phyloP scores from a whole-genome alignment of 2,797 vertebrate species.

The Vultur gryphus region DNA sequence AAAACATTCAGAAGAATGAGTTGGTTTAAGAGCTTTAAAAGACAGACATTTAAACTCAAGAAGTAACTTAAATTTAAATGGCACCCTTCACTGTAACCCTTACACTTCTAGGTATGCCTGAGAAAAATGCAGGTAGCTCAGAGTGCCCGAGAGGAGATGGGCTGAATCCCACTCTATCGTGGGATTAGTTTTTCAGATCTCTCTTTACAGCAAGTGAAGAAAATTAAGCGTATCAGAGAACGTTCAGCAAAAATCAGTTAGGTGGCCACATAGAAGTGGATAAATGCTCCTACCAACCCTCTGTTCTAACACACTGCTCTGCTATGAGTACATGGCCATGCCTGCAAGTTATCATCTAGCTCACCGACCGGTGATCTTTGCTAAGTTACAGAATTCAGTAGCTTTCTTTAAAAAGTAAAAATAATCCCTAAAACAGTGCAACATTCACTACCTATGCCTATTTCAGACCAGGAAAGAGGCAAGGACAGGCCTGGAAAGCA shows the following conservation, averaged over 20 bases:
- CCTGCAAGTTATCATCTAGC: background rate
- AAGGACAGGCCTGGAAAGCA: background rate
- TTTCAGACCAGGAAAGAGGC: background rate
- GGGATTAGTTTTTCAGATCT: background rate
- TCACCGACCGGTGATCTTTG: accelerated
- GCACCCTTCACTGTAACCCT: background rate
- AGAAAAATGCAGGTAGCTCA: background rate
- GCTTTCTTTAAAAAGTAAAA: background rate
- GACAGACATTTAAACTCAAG: background rate
- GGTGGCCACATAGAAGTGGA: background rate
- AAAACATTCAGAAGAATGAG: background rate
- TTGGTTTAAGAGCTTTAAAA: background rate
- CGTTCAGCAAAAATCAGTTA: background rate
- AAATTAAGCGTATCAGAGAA: background rate
- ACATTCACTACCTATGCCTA: background rate
- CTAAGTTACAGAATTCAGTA: background rate
- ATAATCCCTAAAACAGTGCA: background rate
- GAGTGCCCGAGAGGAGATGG: background rate
- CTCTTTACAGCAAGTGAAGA: background rate
- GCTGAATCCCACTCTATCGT: background rate
- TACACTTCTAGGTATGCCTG: background rate
- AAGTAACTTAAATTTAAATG: background rate
- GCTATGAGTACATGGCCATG: background rate
- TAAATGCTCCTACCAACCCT: background rate
- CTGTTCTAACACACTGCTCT: background rate